phyloP scores from a whole-genome alignment of 2,888 invertebrate genomes.

The Chrysolina americana region DNA sequence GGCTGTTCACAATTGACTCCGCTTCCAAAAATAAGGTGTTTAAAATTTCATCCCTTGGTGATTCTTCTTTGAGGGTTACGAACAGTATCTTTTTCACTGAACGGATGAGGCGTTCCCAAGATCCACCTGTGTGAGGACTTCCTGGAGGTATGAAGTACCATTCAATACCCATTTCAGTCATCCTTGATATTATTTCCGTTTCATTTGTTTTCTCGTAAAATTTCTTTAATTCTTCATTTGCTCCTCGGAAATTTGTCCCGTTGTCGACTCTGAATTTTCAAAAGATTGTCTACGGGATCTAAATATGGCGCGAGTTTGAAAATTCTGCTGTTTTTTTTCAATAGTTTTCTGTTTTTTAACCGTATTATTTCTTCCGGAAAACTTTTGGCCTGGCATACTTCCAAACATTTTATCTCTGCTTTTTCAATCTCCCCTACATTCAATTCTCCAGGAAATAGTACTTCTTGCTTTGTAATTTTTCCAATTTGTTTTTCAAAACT shows the following conservation, averaged over 20 bases:
- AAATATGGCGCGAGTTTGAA: not conserved
- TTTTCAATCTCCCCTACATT: too few relatives aligned
- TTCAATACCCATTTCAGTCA: conserved; percentile 1
- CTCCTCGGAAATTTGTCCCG: conserved; percentile 24
- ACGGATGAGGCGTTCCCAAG: conserved; percentile 15
- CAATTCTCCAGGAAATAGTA: too few relatives aligned
- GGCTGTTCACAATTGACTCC: conserved; percentile 29
- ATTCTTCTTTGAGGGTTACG: too few relatives aligned
- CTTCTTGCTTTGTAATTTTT: too few relatives aligned
- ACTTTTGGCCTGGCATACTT: not conserved
- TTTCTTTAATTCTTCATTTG: conserved; percentile 13
- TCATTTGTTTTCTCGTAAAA: conserved; percentile 3
- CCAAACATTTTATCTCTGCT: too few relatives aligned
- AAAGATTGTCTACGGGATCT: not conserved
- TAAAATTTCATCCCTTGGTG: not conserved
- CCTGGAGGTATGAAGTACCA: too few relatives aligned
- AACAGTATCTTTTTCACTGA: conserved; percentile 26
- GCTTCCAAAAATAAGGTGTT: not conserved
- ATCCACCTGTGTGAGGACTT: conserved; percentile 24
- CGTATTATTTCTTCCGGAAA: not conserved
- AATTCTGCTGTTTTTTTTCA: not conserved
- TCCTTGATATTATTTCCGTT: not conserved
- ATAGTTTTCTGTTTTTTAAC: not conserved
- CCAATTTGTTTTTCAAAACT: too few relatives aligned
- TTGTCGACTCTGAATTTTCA: conserved; percentile 9